Evolutionary conservation across 2,888 invertebrate species (phyloP).

Genomic region (Onchidella celtica): DNA sequence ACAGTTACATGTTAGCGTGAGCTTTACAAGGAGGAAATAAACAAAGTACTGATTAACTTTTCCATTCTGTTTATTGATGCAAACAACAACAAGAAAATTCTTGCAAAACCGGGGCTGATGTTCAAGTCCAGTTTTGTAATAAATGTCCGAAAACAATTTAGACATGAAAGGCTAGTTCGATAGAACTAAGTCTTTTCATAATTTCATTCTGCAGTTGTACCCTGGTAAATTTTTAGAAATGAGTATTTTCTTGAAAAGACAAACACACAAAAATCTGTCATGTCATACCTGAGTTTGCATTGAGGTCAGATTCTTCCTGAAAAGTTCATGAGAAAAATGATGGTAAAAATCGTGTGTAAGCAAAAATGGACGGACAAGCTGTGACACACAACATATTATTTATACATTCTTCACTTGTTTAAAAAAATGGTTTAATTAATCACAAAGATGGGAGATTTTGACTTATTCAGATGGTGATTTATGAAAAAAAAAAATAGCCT

Average conservation of each 20-base stretch:
- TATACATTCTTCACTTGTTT: too few relatives aligned
- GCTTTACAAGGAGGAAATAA: too few relatives aligned
- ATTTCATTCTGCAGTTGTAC: too few relatives aligned
- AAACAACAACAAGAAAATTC: background rate
- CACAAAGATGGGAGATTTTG: too few relatives aligned
- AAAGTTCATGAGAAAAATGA: background rate
- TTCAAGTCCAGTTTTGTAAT: too few relatives aligned
- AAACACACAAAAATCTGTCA: background rate
- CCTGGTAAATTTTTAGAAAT: background rate
- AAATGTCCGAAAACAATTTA: background rate
- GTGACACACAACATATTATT: background rate
- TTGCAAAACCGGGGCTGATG: background rate
- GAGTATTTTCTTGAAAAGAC: background rate
- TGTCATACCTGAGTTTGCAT: conserved; percentile 32
- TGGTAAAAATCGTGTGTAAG: background rate
- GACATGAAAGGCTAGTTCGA: background rate
- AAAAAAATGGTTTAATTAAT: too few relatives aligned
- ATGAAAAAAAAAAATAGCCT: too few relatives aligned
- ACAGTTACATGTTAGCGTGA: too few relatives aligned
- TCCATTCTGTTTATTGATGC: background rate
- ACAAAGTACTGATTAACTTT: background rate
- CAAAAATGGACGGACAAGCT: too few relatives aligned
- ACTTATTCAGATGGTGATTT: too few relatives aligned
- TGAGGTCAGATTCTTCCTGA: conserved; percentile 23
- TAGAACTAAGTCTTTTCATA: background rate